Evolutionary conservation across 2,888 invertebrate species (phyloP).

Genomic region (Pandemis cinnamomeana): DNA sequence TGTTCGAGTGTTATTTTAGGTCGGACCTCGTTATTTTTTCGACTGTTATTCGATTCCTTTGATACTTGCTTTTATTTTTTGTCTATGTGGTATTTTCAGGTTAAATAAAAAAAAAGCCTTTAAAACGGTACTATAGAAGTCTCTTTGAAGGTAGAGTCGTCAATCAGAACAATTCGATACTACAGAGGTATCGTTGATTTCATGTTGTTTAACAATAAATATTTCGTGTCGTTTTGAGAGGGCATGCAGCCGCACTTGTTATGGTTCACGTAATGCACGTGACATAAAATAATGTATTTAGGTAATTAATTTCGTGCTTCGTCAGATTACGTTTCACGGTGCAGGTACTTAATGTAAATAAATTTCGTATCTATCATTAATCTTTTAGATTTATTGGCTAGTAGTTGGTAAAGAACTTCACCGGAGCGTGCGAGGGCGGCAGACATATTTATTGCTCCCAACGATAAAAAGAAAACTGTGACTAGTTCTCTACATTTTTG

Average conservation of each 20-base stretch:
- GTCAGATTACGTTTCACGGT: constrained; percentile 75
- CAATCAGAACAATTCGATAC: not conserved
- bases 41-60: not conserved
- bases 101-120: not conserved
- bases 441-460: constrained; percentile 74
- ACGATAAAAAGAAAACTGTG: constrained; percentile 70
- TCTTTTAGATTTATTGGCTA: constrained; percentile 77
- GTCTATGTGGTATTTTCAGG: not conserved
- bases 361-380: constrained; percentile 78
- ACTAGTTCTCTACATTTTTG: constrained; percentile 67
- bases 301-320: constrained; percentile 73
- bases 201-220: not conserved
- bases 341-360: constrained; percentile 75
- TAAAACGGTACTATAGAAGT: not conserved
- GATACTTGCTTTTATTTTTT: not conserved
- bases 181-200: not conserved
- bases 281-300: constrained; percentile 62
- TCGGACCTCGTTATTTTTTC: not conserved
- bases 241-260: constrained; percentile 1
- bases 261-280: constrained; percentile 45
- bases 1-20: constrained; percentile 4
- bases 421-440: constrained; percentile 68
- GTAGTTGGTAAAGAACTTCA: constrained; percentile 67
- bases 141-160: not conserved
- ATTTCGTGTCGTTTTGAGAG: constrained; percentile 2